Base-by-base conservation (phyloP, 2,797 vertebrate genomes). In the Neostethus bicornis region DNA sequence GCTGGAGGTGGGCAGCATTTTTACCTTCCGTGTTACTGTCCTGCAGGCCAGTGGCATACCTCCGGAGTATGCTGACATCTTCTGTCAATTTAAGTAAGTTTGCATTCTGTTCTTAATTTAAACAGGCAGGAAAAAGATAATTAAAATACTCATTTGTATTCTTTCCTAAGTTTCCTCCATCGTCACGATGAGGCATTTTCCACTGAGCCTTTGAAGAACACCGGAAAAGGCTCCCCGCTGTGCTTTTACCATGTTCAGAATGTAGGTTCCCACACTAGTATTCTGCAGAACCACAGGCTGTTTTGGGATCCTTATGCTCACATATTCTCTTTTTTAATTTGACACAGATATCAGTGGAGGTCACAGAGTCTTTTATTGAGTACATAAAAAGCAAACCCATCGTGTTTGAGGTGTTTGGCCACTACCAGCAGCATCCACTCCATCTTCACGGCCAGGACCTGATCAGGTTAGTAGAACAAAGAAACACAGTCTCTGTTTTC, bases 11-110 rank as follows among this genome's bases (percentile, higher is more conserved):
- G 97, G 97, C 47, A 97, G 92, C 3, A 92, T 96, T 73, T 99
- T 98, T 43, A 99, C 97, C 19, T 99, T 99, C 89, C 95, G 97
- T 1, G 96, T 99, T 55, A 99, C 97, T 0, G 97, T 99, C 70
- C 90, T 99, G 0, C 97, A 99, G 87, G 97, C 96, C 80, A 93
- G 86, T 0, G 93, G 96, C 34, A 87, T 99, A 87, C 95, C 91
- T 1, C 94, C 93, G 0, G 97, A 99, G 71, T 99, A 97, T 0
- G 96, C 97, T 0, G 97, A 99, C 54, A 98, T 99, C 81, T 99
- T 99, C 87, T 99, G 97, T 84, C 97, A 99, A 61, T 99, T 99
- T 92, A 99, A 99, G 97, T 99, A 91, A 95, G 97, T 91, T 34
- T 29, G 29, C 24, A 4, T 35, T 31, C 62, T 25, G 24, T 25